These are phyloP conservation scores for Agrotis clavis DNA, from an alignment of 2,888 invertebrate genomes.

Conservation along the genomic window DNA sequence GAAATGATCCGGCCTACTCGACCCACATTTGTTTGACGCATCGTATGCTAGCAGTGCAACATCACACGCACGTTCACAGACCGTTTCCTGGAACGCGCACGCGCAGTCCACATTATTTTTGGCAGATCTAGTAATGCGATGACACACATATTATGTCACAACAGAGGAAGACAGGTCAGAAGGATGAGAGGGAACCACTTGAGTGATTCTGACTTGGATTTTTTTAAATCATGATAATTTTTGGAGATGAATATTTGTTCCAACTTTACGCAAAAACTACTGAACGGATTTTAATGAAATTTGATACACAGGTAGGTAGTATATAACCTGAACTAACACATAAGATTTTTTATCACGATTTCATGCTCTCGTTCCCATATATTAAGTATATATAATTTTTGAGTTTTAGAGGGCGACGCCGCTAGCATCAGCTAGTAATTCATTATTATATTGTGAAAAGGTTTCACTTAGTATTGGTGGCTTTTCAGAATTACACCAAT, in stretches of 20 bases:
- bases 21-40: constrained; percentile 52
- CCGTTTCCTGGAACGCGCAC: constrained; percentile 61
- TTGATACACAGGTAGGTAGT: too few relatives aligned
- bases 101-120: constrained; percentile 61
- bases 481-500: neutral
- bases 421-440: too few relatives aligned
- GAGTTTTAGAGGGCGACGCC: too few relatives aligned
- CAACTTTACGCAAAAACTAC: too few relatives aligned
- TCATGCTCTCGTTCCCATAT: too few relatives aligned
- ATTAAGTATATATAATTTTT: too few relatives aligned
- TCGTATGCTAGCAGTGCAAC: constrained; percentile 44
- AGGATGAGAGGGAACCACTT: constrained; percentile 16
- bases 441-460: neutral
- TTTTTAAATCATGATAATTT: too few relatives aligned
- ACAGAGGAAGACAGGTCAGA: constrained; percentile 58
- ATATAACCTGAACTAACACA: too few relatives aligned
- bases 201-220: neutral
- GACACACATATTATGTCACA: constrained; percentile 62
- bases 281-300: too few relatives aligned
- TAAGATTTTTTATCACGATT: too few relatives aligned
- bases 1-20: constrained; percentile 40
- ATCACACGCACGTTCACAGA: constrained; percentile 41
- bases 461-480: neutral
- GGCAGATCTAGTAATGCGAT: constrained; percentile 66
- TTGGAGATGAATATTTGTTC: too few relatives aligned